These are phyloP conservation scores for Philopedon plagiatum DNA, from an alignment of 2,888 invertebrate genomes.

Conservation along the genomic window DNA sequence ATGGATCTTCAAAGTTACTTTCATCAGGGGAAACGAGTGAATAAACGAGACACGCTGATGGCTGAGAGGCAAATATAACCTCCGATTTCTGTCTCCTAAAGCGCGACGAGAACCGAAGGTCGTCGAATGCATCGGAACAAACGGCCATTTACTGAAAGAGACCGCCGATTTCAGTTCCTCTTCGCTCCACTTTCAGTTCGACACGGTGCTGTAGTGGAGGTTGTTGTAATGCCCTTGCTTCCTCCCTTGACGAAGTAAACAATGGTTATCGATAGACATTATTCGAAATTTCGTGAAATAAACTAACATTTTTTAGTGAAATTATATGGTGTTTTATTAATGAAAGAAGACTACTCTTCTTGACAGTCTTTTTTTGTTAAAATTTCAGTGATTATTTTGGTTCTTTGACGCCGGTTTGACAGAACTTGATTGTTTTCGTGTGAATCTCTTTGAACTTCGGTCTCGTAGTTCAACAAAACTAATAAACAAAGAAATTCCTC, in stretches of 20 bases:
- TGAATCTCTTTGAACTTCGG: background rate
- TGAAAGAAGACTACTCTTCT: conserved; percentile 2
- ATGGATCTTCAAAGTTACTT: conserved; percentile 34
- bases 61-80: conserved; percentile 41
- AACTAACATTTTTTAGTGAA: conserved; percentile 18
- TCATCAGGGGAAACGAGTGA: conserved; percentile 36
- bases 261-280: conserved; percentile 52
- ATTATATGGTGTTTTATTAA: conserved; percentile 16
- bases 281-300: conserved; percentile 31
- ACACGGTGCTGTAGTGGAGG: conserved; percentile 47
- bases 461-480: background rate
- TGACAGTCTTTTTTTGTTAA: conserved; percentile 4
- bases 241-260: conserved; percentile 56
- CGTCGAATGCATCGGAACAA: conserved; percentile 45
- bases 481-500: background rate
- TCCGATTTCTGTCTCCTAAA: conserved; percentile 51
- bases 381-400: background rate
- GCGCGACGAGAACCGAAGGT: conserved; percentile 47
- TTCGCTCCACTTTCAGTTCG: conserved; percentile 57
- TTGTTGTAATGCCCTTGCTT: conserved; percentile 39
- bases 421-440: background rate
- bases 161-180: conserved; percentile 45
- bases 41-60: conserved; percentile 37
- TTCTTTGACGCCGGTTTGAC: background rate
- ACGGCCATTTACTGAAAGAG: conserved; percentile 57